Evolutionary conservation across 2,797 vertebrate genomes (phyloP), one percentile per base, ranked within the genome.

Genomic region (Galaxias olidus): DNA sequence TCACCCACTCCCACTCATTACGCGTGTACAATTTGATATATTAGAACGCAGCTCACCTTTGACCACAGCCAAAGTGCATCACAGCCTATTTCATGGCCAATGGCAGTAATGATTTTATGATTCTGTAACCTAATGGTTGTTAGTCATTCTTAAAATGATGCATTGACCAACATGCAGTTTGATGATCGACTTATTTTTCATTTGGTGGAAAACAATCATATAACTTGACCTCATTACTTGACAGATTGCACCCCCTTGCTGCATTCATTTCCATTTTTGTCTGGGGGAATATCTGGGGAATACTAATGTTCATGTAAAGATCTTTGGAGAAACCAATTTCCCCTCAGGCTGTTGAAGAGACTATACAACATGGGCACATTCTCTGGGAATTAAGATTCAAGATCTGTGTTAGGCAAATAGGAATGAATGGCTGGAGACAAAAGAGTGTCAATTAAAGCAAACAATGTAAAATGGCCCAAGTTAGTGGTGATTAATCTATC

Each of bases 401-500:
- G 67, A 65, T 68, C 65, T 65, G 11, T 53, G 51, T 53, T 12
- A 53, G 51, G 11, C 51, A 20, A 53, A 12, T 53, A 17, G 58
- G 66, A 74, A 72, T 63, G 59, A 61, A 69, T 59, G 14, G 65
- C 59, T 74, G 54, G 67, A 66, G 69, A 74, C 71, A 74, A 68
- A 59, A 41, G 71, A 52, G 49, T 74, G 66, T 75, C 69, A 75
- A 66, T 63, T 71, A 65, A 59, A 63, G 54, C 65, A 68, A 63
- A 72, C 62, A 62, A 72, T 66, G 59, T 63, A 73, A 69, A 74
- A 74, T 66, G 54, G 65, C 65, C 51, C 61, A 51, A 55, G 45
- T 68, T 71, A 66, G 57, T 64, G 61, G 59, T 64, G 74, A 79
- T 65, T 65, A 71, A 76, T 74, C 67, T 69, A 63, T 65, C 48